phyloP scores from a whole-genome alignment of 2,113 vertebrate genomes.

The Cephalophus harveyi region DNA sequence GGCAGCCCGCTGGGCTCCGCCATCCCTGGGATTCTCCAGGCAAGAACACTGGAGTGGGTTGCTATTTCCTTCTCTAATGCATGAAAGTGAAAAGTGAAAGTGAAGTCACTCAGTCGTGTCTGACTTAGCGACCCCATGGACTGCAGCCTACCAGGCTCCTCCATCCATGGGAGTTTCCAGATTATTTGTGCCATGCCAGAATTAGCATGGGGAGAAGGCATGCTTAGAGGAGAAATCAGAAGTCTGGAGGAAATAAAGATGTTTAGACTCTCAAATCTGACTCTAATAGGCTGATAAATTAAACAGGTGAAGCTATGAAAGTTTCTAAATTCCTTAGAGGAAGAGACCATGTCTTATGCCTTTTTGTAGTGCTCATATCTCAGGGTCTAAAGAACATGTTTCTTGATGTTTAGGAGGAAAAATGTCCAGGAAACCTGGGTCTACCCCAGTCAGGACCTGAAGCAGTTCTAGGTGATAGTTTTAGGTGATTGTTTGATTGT shows the following conservation, averaged over 20 bases:
- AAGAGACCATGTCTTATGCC: not conserved
- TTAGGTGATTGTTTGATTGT: not conserved
- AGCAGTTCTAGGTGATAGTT: not conserved
- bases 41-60: too few relatives aligned
- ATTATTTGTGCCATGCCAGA: not conserved
- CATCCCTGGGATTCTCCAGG: too few relatives aligned
- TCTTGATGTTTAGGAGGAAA: constrained; percentile 15
- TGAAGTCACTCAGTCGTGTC: too few relatives aligned
- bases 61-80: too few relatives aligned
- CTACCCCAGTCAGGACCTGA: not conserved
- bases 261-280: not conserved
- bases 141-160: too few relatives aligned
- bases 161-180: too few relatives aligned
- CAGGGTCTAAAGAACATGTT: not conserved
- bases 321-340: not conserved
- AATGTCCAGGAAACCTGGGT: not conserved
- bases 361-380: not conserved
- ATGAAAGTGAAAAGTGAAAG: too few relatives aligned
- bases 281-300: not conserved
- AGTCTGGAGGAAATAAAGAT: not conserved
- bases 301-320: not conserved
- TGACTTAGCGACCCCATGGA: too few relatives aligned
- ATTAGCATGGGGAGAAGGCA: not conserved
- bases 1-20: too few relatives aligned
- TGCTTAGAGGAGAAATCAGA: not conserved